Percentiles rank a stretch among this genome's conserved stretches.
Conservation (phyloP, 2,888 invertebrate species). For the Tachina lurida region DNA sequence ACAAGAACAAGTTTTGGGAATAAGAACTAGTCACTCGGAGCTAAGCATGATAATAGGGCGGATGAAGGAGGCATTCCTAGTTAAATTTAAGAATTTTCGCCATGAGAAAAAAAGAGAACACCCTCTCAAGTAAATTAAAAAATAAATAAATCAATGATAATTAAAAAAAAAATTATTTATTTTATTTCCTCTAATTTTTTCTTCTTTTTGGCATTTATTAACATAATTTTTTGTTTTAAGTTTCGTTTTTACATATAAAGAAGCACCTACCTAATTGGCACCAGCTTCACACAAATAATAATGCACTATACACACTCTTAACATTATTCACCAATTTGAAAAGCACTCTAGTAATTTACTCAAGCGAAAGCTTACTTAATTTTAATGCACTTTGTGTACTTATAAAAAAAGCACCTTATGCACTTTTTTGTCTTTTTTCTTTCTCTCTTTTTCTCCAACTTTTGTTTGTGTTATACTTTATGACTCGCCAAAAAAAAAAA, state of each 20-base stretch:
- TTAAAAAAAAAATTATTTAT: not conserved
- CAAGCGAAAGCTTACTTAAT: constrained; percentile 47
- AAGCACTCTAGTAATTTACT: constrained; percentile 58
- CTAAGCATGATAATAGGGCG: too few species aligned
- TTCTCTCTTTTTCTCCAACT: constrained; percentile 72
- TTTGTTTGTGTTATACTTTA: constrained; percentile 42
- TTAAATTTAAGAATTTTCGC: too few species aligned
- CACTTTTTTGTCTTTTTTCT: constrained; percentile 73
- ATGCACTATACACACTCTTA: constrained; percentile 43
- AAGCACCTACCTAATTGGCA: constrained; percentile 44
- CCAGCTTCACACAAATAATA: constrained; percentile 41
- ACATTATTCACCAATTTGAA: constrained; percentile 38
- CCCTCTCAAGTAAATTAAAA: too few species aligned
- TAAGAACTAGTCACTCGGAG: too few species aligned
- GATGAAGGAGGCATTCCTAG: too few species aligned
- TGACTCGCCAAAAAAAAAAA: constrained; percentile 41
- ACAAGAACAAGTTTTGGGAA: too few species aligned
- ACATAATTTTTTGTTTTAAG: not conserved
- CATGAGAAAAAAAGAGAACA: too few species aligned
- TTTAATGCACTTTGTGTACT: constrained; percentile 55
- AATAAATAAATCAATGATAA: too few species aligned
- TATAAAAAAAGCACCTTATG: constrained; percentile 59
- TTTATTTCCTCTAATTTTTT: not conserved
- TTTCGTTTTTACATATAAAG: constrained; percentile 1
- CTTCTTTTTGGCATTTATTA: constrained; percentile 12